Base-by-base conservation (phyloP, 1,140 invertebrate species). In the Zophobas morio region DNA sequence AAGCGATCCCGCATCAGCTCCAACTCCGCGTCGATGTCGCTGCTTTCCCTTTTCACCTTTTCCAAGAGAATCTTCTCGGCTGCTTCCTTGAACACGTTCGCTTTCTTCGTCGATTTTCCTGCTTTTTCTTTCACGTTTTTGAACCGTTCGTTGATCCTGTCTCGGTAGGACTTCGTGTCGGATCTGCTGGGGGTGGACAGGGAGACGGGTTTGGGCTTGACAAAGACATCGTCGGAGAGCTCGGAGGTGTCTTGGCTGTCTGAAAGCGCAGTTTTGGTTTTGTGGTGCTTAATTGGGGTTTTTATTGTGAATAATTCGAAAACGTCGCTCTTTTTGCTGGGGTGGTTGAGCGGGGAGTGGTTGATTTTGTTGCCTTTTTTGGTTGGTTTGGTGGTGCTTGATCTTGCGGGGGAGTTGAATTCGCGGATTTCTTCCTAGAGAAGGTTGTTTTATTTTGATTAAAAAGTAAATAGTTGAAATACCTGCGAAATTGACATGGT, bases 61-160 rank as follows among this genome's bases (percentile, higher is more conserved):
- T 81, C 37, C 53, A 46, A 76, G 0, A 36, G 79, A 46, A 63
- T 60, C 8, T 47, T 77, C 39, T 49, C 73, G 34, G 53, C 32
- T 0, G 46, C 56, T 37, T 57, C 53, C 6, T 74, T 60, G 37
- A 40, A 42, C 33, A 60, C 37, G 70, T 42, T 51, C 74, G 73
- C 47, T 77, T 57, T 75, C 49, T 75, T 77, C 75, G 54, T 79
- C 20, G 35, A 51, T 77, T 72, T 75, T 8, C 76, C 73, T 1
- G 76, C 81, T 74, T 77, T 56, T 56, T 79, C 56, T 60, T 81
- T 81, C 2, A 81, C 66, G 8, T 32, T 71, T 53, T 75, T 53
- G 70, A 82, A 82, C 60, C 81, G 49, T 78, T 81, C 76, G 49
- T 75, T 78, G 34, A 82, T 78, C 78, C 78, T 81, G 6, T 81